Conservation (phyloP, 92 coral and sea anemone genomes). For the Galaxea fascicularis region DNA sequence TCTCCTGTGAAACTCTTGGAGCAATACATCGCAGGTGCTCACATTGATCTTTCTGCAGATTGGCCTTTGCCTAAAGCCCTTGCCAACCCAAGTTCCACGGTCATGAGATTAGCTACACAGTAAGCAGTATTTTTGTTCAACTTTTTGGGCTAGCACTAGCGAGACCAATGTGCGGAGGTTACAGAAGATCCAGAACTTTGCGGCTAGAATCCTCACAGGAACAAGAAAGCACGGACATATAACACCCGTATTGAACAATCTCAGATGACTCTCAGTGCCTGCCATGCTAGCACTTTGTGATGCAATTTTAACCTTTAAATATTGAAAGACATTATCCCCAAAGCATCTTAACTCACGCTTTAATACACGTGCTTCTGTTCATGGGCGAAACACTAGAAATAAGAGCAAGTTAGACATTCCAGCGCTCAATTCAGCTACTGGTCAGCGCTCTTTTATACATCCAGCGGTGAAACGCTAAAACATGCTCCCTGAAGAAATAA, state of each 20-base stretch:
- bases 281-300: slow-evolving; percentile 19
- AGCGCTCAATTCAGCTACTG: slow-evolving; percentile 44
- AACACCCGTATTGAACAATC: slow-evolving; percentile 44
- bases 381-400: slow-evolving; percentile 35
- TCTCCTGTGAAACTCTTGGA: no score
- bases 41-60: no score
- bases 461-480: slow-evolving; percentile 39
- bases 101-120: no score
- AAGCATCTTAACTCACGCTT: slow-evolving; percentile 42
- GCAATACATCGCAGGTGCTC: no score
- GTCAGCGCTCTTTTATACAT: slow-evolving; percentile 40
- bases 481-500: slow-evolving; percentile 27
- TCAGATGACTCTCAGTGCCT: slow-evolving; percentile 53
- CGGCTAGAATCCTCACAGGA: slow-evolving; percentile 48
- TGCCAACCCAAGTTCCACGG: no score
- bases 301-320: slow-evolving; percentile 43
- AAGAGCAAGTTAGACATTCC: no score
- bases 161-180: slow-evolving; percentile 52
- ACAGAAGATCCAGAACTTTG: no score
- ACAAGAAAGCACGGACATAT: slow-evolving; percentile 51
- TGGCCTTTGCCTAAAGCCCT: no score
- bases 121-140: slow-evolving; percentile 49
- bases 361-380: slow-evolving; percentile 37
- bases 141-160: slow-evolving; percentile 53
- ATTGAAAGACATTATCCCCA: slow-evolving; percentile 39